A percentile compares a stretch with the other conserved stretches of the same genome.
These are phyloP conservation scores for Dendrolimus pini DNA, from an alignment of 2,888 invertebrate genomes.

Conservation along the genomic window DNA sequence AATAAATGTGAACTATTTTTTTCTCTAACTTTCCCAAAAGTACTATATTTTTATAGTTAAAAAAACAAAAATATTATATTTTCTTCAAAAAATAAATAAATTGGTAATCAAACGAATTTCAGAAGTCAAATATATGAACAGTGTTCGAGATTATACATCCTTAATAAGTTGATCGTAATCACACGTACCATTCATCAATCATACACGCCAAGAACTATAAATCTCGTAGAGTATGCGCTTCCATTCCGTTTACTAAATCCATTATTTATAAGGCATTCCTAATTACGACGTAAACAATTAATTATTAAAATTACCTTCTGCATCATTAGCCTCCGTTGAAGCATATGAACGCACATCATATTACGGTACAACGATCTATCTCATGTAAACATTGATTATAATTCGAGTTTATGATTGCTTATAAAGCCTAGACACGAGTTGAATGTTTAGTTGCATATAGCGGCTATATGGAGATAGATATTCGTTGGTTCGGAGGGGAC, in stretches of 20 bases:
- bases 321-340: neutral
- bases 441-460: neutral
- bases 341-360: constrained; percentile 1
- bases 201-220: neutral
- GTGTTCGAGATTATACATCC: neutral
- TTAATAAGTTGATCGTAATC: neutral
- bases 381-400: constrained; percentile 12
- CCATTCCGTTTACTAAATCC: neutral
- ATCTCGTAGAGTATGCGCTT: neutral
- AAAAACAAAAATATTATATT: no score
- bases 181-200: neutral
- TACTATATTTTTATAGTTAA: no score
- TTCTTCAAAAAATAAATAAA: no score
- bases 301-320: neutral
- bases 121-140: neutral
- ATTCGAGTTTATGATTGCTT: neutral
- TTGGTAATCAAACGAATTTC: no score
- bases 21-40: no score
- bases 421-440: neutral
- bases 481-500: constrained; percentile 1
- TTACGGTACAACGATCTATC: constrained; percentile 1
- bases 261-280: neutral
- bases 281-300: neutral
- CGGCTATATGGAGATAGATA: neutral
- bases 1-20: no score